Conservation (phyloP, 2,797 vertebrate species). For the Spinibarbus caldwelli region DNA sequence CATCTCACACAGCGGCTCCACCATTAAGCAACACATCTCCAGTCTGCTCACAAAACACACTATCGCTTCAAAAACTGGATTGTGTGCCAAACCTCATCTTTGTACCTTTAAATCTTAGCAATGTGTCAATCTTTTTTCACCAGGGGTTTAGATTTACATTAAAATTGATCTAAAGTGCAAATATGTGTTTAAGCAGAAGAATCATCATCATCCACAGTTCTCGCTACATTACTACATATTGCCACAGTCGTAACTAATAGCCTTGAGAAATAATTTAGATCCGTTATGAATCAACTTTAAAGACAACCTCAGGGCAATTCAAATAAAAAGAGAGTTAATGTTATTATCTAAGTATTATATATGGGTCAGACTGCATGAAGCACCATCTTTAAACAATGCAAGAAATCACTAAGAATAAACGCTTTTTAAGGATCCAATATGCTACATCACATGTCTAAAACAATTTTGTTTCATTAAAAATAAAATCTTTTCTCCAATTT, state of each 20-base stretch:
- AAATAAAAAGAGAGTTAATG: slow-evolving; percentile 65
- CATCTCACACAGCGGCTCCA: slow-evolving; percentile 8
- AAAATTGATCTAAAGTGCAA: background rate
- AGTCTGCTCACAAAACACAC: background rate
- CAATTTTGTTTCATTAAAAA: slow-evolving; percentile 51
- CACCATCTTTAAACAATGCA: slow-evolving; percentile 68
- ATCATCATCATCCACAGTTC: slow-evolving; percentile 49
- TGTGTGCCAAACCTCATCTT: slow-evolving; percentile 10
- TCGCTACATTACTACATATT: slow-evolving; percentile 30
- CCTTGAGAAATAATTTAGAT: slow-evolving; percentile 62
- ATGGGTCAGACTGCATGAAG: slow-evolving; percentile 63
- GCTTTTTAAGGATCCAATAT: slow-evolving; percentile 71
- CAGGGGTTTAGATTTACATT: slow-evolving; percentile 19
- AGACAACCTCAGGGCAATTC: slow-evolving; percentile 70
- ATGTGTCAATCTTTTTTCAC: background rate
- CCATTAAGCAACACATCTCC: slow-evolving; percentile 12
- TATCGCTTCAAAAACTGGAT: background rate
- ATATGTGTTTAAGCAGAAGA: background rate
- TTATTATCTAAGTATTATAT: slow-evolving; percentile 65
- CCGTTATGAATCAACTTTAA: slow-evolving; percentile 64
- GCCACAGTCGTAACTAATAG: slow-evolving; percentile 43
- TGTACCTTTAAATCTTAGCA: background rate
- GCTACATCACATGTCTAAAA: slow-evolving; percentile 78
- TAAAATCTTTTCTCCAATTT: background rate
- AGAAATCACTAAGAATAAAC: slow-evolving; percentile 62